phyloP scores from a whole-genome alignment of 2,888 invertebrate genomes.

The Apoderus coryli region DNA sequence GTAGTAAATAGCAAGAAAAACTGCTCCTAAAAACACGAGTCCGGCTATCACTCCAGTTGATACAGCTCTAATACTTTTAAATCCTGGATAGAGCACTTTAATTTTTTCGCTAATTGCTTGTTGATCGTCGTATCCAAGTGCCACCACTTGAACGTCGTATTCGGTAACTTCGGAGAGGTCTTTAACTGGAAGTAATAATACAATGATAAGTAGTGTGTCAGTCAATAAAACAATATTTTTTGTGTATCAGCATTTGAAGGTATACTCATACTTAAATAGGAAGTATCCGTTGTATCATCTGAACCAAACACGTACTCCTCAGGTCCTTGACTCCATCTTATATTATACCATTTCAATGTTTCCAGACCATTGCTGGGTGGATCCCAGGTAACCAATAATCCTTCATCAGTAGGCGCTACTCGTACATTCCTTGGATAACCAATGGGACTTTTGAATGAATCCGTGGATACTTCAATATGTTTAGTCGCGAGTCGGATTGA shows the following conservation, averaged over 20 bases:
- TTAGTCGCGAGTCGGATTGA: slow-evolving; percentile 60
- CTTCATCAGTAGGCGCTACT: slow-evolving; percentile 54
- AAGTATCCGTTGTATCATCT: slow-evolving; percentile 54
- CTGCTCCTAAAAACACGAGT: slow-evolving; percentile 49
- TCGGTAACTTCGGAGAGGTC: slow-evolving; percentile 55
- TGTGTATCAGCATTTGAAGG: not conserved
- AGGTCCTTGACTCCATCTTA: slow-evolving; percentile 51
- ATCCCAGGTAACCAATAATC: slow-evolving; percentile 64
- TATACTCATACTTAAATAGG: slow-evolving; percentile 35
- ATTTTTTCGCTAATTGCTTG: slow-evolving; percentile 48
- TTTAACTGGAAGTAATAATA: slow-evolving; percentile 38
- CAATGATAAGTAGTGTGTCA: not conserved
- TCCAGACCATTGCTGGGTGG: slow-evolving; percentile 44
- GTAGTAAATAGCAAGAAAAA: too few species aligned
- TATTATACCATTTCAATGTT: slow-evolving; percentile 44
- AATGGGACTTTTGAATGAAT: slow-evolving; percentile 26
- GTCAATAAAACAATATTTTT: not conserved
- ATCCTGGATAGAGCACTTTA: slow-evolving; percentile 51
- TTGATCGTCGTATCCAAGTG: slow-evolving; percentile 45
- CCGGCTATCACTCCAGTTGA: slow-evolving; percentile 58
- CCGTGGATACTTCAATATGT: slow-evolving; percentile 26
- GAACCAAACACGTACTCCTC: slow-evolving; percentile 47
- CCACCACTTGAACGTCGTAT: slow-evolving; percentile 61
- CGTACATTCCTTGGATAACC: slow-evolving; percentile 54
- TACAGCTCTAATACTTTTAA: slow-evolving; percentile 52